Base-by-base conservation (phyloP, 92 coral and sea anemone species). In the Epizoanthus rinbou region DNA sequence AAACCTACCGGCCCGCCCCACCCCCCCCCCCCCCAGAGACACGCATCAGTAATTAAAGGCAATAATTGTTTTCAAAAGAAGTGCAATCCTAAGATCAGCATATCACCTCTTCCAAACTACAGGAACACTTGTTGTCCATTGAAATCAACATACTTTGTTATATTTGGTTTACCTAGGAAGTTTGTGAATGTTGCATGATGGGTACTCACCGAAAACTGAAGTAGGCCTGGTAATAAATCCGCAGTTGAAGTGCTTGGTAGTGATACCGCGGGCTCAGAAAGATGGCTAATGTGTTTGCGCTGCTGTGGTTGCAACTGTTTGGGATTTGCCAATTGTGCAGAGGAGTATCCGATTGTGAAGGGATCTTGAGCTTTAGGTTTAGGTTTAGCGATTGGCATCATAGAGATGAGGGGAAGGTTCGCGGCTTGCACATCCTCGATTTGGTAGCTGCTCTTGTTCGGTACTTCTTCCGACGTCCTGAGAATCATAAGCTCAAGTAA, bases 161-260 rank as follows among this genome's bases (percentile, higher is more conserved):
- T 8, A 50, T 10, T 10, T 50, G 3, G 54, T 50, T 50, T 50
- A 50, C 1, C 43, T 6, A 37, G 43, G 43, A 37, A 37, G 43
- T 37, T 37, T 1, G 6, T 1, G 5, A 4, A 1, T 37, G 43
- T 37, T 37, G 74, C 21, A 37, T 21, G n/a, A 14, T 73, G 41
- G 63, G n/a, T 73, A 73, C 80, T 3, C 9, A 74, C 80, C 80
- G 80, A 54, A 64, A 74, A 74, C 35, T 54, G 45, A 14, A 74
- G 80, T 43, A 74, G 65, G 19, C 80, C 80, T 74, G 80, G 80
- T 74, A 74, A 54, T 64, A 74, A 54, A 63, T 74, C 80, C 23
- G 57, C 18, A 16, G 65, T 58, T 25, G 80, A 74, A 74, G 80
- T 62, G 23, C 22, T 22, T 74, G 80, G 23, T 24, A 64, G 35